These are phyloP conservation scores for Vandiemenella viatica DNA, from an alignment of 2,888 invertebrate genomes.

Conservation along the genomic window DNA sequence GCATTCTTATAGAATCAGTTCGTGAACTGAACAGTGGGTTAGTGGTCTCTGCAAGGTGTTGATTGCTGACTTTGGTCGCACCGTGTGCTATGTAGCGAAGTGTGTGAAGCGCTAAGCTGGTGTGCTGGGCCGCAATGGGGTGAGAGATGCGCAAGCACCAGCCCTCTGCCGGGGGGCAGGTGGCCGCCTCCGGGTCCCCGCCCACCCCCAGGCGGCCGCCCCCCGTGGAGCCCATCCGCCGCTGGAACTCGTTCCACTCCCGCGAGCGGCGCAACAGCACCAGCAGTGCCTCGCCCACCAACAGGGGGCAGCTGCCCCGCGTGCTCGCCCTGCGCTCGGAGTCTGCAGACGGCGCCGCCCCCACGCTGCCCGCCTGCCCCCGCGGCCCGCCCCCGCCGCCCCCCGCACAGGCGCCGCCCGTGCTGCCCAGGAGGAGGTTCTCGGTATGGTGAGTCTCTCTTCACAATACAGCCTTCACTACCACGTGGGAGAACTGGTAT, in stretches of 20 bases:
- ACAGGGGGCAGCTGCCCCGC: constrained; percentile 6
- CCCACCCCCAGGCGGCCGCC: constrained; percentile 2
- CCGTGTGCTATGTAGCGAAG: too few species aligned
- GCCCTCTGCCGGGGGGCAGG: constrained; percentile 3
- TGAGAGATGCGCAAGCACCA: constrained; percentile 9
- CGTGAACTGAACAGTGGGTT: too few species aligned
- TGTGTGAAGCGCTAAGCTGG: too few species aligned
- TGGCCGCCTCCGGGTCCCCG: constrained; percentile 5
- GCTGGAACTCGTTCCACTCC: constrained; percentile 34
- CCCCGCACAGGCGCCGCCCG: constrained; percentile 14
- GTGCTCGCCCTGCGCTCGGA: constrained; percentile 17
- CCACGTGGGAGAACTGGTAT: too few species aligned
- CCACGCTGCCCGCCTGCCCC: constrained; percentile 21
- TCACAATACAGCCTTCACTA: background rate
- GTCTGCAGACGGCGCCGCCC: constrained; percentile 18
- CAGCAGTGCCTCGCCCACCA: background rate
- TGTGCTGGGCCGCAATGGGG: background rate
- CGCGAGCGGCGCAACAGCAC: constrained; percentile 11
- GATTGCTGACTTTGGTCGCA: too few species aligned
- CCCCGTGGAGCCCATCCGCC: constrained; percentile 27
- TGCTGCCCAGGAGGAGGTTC: constrained; percentile 24
- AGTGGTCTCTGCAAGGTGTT: too few species aligned
- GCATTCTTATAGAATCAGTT: too few species aligned
- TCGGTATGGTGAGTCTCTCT: constrained; percentile 32
- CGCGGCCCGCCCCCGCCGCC: constrained; percentile 13